Conservation (phyloP, 1,140 invertebrate genomes). For the Trichomalopsis sarcophagae region DNA sequence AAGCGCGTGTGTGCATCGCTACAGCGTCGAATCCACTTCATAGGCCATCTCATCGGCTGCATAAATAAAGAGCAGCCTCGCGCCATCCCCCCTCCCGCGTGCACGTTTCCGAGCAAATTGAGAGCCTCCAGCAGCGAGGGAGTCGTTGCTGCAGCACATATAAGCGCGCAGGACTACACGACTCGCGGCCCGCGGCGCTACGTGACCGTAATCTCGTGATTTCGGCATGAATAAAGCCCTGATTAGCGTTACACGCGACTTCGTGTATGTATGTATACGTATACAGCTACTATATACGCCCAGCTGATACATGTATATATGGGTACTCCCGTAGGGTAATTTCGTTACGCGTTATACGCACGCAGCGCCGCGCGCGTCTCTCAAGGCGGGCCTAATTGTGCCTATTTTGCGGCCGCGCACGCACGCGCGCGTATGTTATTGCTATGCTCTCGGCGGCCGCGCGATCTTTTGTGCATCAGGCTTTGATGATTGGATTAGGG, state of each 20-base stretch:
- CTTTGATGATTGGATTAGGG: no score
- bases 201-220: slow-evolving; percentile 67
- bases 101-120: not conserved
- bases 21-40: not conserved
- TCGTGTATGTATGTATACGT: slow-evolving; percentile 50
- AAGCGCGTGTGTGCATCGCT: not conserved
- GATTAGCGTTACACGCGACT: slow-evolving; percentile 60
- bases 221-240: slow-evolving; percentile 66
- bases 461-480: no score
- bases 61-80: slow-evolving; percentile 29
- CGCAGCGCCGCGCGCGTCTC: no score
- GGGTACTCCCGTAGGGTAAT: not conserved
- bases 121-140: not conserved
- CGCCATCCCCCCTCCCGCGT: not conserved
- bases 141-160: not conserved
- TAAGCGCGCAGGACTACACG: not conserved
- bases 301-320: slow-evolving; percentile 52
- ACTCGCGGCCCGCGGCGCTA: slow-evolving; percentile 48
- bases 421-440: no score
- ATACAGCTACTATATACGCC: slow-evolving; percentile 2
- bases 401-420: not conserved
- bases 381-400: not conserved
- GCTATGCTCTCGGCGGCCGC: no score
- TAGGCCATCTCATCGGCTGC: slow-evolving; percentile 29
- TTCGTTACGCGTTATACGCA: not conserved